A percentile compares a stretch with the other conserved stretches of the same genome.
These are phyloP conservation scores for Cenopis cana DNA, from an alignment of 2,888 invertebrate species.

Conservation along the genomic window DNA sequence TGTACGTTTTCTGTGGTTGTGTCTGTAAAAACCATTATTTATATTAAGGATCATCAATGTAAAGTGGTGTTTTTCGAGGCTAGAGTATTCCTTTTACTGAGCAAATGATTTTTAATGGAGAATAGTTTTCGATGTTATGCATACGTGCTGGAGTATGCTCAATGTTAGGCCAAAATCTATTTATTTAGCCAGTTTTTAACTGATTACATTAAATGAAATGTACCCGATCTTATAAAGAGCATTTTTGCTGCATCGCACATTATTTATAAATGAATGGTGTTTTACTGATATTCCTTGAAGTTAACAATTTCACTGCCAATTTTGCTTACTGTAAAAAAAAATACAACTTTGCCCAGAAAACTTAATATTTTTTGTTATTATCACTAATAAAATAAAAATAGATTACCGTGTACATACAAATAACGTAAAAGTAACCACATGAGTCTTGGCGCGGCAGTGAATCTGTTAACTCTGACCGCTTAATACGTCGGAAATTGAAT, in stretches of 20 bases:
- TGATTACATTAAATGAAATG: conserved; percentile 29
- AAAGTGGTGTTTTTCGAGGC: conserved; percentile 63
- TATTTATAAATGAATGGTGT: conserved; percentile 1
- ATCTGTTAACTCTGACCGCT: conserved; percentile 13
- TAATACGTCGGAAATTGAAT: conserved; percentile 1
- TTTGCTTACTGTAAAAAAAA: not conserved
- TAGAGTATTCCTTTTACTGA: conserved; percentile 55
- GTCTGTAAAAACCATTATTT: conserved; percentile 64
- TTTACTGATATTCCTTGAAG: conserved; percentile 7
- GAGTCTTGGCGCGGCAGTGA: not conserved
- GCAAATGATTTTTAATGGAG: conserved; percentile 43
- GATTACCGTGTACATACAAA: not conserved
- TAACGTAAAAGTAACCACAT: not conserved
- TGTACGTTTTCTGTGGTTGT: conserved; percentile 27
- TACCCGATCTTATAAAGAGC: conserved; percentile 23
- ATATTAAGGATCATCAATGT: conserved; percentile 79
- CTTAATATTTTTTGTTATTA: too few species aligned
- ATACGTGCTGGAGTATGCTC: conserved; percentile 45
- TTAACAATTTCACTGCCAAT: conserved; percentile 11
- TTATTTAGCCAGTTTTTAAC: conserved; percentile 38
- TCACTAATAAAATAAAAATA: not conserved
- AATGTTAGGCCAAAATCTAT: conserved; percentile 58
- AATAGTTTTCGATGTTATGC: conserved; percentile 48
- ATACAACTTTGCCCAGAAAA: too few species aligned
- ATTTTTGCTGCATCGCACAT: conserved; percentile 31